A percentile compares a stretch with the other conserved stretches of the same genome.
phyloP scores from a whole-genome alignment of 2,113 vertebrate species.

The Saimiri boliviensis region DNA sequence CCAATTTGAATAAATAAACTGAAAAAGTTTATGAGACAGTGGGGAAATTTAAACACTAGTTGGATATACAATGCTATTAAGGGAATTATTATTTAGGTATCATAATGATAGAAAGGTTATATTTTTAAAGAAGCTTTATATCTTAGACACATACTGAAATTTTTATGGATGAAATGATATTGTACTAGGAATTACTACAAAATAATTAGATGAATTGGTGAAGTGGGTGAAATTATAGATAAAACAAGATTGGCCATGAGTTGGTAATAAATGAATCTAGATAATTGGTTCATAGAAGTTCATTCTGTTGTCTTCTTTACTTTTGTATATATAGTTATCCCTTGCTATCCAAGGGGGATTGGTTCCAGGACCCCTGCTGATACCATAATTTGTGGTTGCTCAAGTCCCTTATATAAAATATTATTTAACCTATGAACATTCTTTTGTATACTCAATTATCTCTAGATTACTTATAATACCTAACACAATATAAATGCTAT shows the following conservation, averaged over 20 bases:
- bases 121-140: neutral
- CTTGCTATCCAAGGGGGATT: neutral
- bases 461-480: neutral
- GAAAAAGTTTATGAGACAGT: neutral
- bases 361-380: neutral
- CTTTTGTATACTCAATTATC: neutral
- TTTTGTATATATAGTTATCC: neutral
- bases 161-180: neutral
- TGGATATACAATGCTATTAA: neutral
- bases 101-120: neutral
- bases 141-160: neutral
- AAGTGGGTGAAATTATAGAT: neutral
- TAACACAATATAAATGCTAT: neutral
- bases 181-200: neutral
- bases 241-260: neutral
- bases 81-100: slow-evolving; percentile 2
- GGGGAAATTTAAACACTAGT: neutral
- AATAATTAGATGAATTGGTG: neutral
- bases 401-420: neutral
- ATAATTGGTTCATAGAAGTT: neutral
- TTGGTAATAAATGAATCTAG: slow-evolving; percentile 5
- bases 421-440: neutral
- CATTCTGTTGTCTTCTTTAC: neutral
- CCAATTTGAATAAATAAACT: slow-evolving; percentile 15
- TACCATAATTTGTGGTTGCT: neutral